phyloP scores from a whole-genome alignment of 1,140 invertebrate species.

The Papilio glaucus region DNA sequence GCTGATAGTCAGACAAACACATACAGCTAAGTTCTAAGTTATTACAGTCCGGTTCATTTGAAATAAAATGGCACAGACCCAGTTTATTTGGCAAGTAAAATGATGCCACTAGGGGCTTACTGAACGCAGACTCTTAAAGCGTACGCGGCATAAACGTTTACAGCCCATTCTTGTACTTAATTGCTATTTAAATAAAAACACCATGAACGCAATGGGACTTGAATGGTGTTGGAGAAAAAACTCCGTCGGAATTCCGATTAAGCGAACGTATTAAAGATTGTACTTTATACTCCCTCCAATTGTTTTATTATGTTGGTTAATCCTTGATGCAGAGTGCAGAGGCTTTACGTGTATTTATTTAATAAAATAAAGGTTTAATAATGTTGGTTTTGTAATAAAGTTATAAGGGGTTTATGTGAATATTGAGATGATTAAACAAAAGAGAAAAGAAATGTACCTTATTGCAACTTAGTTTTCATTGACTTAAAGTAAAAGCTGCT shows the following conservation, averaged over 20 bases:
- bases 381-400: not conserved
- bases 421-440: not conserved
- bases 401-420: not conserved
- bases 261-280: constrained; percentile 47
- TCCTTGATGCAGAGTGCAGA: not conserved
- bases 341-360: constrained; percentile 8
- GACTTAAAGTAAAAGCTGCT: no score
- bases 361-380: constrained; percentile 15
- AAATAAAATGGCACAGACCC: constrained; percentile 16
- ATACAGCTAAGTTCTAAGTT: not conserved
- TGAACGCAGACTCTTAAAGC: constrained; percentile 59
- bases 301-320: constrained; percentile 29
- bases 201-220: constrained; percentile 67
- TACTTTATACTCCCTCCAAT: constrained; percentile 44
- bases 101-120: constrained; percentile 56
- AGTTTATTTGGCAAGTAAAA: constrained; percentile 66
- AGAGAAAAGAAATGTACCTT: not conserved
- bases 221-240: constrained; percentile 54
- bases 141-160: constrained; percentile 71
- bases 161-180: constrained; percentile 78
- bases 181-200: constrained; percentile 80
- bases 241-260: constrained; percentile 47
- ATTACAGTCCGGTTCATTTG: not conserved
- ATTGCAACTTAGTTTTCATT: not conserved
- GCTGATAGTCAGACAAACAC: not conserved